Evolutionary conservation across 2,888 invertebrate species (phyloP), one percentile per base, ranked within the genome.

Genomic region (Hypomecis atomaria): DNA sequence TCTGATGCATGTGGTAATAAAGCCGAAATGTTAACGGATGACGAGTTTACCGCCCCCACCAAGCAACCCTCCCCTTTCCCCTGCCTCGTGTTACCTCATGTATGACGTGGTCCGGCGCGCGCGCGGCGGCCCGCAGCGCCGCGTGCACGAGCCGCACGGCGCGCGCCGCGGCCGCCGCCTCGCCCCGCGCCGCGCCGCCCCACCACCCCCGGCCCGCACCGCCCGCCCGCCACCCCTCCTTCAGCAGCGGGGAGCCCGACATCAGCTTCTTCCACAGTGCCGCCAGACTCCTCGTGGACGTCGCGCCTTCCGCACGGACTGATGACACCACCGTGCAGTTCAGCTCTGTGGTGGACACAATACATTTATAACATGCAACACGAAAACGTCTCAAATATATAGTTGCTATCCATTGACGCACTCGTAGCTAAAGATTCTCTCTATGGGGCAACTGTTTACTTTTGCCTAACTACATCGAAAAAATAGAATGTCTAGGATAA

Each of bases 241-340:
- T 90, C 59, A 92, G 71, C 0, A 92, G 83, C 0, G 88, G 89
- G 69, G 82, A 86, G 1, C 94, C 94, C 8, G 95, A 94, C 89
- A 95, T 95, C 33, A 95, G 76, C 83, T 97, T 97, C 82, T 97
- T 97, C 98, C 98, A 98, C 4, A 97, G 83, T 61, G 94, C 94
- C 38, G 98, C 93, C 54, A 97, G 89, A 0, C 97, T 96, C 66
- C 86, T 89, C 2, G 88, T 58, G 0, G 87, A 82, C 0, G 86
- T 94, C 85, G 60, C 96, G 84, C 76, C 95, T 93, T 77, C 94
- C 94, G 96, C 94, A 75, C 84, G 72, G 33, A 0, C 70, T 88
- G 74, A 72, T 78, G 69, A 61, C 84, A 44, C 45, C 48, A 79
- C 83, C 1, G 81, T 85, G 1, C 80, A 83, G 71, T 84, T 81